These are phyloP conservation scores for Sphaerophoria rueppellii DNA, from an alignment of 2,888 invertebrate genomes.

Conservation along the genomic window DNA sequence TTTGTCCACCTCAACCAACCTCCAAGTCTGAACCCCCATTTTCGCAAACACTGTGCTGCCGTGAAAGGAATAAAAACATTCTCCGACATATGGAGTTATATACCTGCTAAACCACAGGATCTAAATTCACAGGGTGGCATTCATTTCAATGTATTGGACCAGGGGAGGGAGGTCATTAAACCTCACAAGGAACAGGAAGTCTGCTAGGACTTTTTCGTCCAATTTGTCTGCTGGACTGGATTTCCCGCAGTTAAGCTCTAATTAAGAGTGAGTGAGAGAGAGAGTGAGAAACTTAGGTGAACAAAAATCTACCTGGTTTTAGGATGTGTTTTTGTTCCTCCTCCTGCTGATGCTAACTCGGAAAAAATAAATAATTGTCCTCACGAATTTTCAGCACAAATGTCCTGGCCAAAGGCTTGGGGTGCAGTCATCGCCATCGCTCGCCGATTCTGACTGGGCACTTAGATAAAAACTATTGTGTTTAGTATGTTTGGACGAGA, in stretches of 20 bases:
- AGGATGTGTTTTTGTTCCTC: constrained; percentile 10
- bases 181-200: constrained; percentile 19
- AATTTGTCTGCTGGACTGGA: constrained; percentile 69
- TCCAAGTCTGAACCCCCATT: background rate
- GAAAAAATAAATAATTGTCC: constrained; percentile 70
- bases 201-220: constrained; percentile 49
- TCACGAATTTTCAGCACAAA: constrained; percentile 56
- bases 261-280: constrained; percentile 58
- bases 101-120: constrained; percentile 54
- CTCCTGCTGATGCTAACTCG: constrained; percentile 2
- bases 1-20: background rate
- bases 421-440: constrained; percentile 24
- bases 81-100: constrained; percentile 38
- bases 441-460: background rate
- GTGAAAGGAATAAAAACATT: constrained; percentile 53
- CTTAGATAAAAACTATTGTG: constrained; percentile 34
- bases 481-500: background rate
- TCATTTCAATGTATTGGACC: constrained; percentile 21
- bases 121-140: constrained; percentile 42
- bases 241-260: constrained; percentile 72
- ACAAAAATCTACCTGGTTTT: constrained; percentile 40
- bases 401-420: constrained; percentile 6
- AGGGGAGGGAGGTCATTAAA: background rate
- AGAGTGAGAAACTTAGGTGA: constrained; percentile 64
- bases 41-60: background rate